Conservation (phyloP, 2,888 invertebrate species). For the Sepioteuthis lessoniana region DNA sequence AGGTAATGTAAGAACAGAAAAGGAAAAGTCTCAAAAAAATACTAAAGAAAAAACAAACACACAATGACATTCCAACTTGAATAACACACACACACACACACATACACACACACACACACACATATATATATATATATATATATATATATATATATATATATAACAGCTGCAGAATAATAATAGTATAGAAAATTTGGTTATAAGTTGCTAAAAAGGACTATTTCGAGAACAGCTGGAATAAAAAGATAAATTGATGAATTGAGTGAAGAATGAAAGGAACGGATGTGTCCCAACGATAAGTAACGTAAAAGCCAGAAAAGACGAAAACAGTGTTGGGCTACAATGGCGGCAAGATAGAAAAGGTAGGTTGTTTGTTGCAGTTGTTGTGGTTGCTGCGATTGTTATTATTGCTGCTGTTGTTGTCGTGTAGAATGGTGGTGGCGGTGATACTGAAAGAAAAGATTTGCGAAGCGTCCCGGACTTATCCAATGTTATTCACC, state of each 20-base stretch:
- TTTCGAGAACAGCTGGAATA: background rate
- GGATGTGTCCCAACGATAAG: background rate
- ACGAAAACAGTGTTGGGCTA: background rate
- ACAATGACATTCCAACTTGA: too few species aligned
- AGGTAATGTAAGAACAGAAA: too few species aligned
- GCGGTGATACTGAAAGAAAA: background rate
- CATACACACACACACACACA: too few species aligned
- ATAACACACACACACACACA: too few species aligned
- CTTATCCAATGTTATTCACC: background rate
- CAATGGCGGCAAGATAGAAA: background rate
- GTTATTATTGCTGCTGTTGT: background rate
- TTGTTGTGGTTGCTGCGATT: background rate
- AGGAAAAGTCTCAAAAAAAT: too few species aligned
- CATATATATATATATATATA: too few species aligned
- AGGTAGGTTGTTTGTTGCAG: background rate
- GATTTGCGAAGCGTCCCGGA: background rate
- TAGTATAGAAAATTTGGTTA: background rate
- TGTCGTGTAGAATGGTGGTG: background rate
- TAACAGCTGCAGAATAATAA: background rate
- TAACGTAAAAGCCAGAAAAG: background rate
- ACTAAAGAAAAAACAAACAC: too few species aligned
- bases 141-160: too few species aligned
- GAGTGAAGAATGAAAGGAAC: background rate
- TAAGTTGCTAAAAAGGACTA: slow-evolving; percentile 25
- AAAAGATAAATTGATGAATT: background rate